phyloP scores from a whole-genome alignment of 2,113 vertebrate genomes.

The Anhinga anhinga region DNA sequence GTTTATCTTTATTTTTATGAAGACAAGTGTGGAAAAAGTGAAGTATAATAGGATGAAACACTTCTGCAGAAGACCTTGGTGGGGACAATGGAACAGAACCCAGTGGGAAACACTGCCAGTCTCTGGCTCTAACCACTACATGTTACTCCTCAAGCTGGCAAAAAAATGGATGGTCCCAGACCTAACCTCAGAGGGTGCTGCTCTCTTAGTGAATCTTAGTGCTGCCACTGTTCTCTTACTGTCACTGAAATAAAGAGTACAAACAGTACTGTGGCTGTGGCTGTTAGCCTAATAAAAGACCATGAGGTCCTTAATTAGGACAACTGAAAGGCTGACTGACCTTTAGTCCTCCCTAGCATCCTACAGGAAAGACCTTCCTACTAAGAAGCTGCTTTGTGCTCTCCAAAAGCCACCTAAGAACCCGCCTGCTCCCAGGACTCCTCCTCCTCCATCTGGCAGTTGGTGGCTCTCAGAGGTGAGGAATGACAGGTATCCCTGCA shows the following conservation, averaged over 20 bases:
- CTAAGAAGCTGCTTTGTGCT: not conserved
- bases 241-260: not conserved
- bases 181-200: not conserved
- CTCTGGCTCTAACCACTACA: not conserved
- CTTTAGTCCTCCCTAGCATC: not conserved
- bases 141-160: not conserved
- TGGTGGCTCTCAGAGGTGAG: not conserved
- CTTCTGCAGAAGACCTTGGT: not conserved
- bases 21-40: not conserved
- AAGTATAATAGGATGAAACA: not conserved
- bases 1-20: not conserved
- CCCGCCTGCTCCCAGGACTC: rapidly evolving
- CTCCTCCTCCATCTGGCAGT: not conserved
- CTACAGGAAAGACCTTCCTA: not conserved
- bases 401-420: not conserved
- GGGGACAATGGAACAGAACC: not conserved
- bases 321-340: not conserved
- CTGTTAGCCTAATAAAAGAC: not conserved
- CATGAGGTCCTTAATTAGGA: not conserved
- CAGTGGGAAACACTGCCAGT: not conserved
- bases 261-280: not conserved
- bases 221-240: not conserved
- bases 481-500: rapidly evolving
- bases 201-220: not conserved
- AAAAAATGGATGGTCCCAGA: not conserved